Conservation (phyloP, 2,797 vertebrate species). For the Nannoperca australis region DNA sequence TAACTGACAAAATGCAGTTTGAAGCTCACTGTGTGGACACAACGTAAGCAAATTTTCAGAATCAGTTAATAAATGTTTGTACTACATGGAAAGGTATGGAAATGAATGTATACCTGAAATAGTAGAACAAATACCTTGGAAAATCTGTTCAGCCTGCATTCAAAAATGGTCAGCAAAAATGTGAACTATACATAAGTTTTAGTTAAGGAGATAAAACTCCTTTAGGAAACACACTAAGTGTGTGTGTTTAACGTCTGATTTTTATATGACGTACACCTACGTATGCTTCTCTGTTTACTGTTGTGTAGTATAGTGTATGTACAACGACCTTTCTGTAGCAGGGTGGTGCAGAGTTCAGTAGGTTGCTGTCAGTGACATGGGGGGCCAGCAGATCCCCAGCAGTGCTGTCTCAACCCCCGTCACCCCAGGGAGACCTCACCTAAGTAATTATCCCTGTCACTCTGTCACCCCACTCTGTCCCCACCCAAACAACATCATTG, state of each 20-base stretch:
- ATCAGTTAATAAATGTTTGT: background rate
- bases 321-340: constrained; percentile 59
- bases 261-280: constrained; percentile 31
- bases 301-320: constrained; percentile 44
- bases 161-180: background rate
- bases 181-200: background rate
- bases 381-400: constrained; percentile 34
- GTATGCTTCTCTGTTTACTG: constrained; percentile 19
- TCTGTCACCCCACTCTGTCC: constrained; percentile 63
- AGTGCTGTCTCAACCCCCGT: constrained; percentile 41
- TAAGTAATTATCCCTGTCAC: constrained; percentile 79
- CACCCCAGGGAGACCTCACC: constrained; percentile 71
- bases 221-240: background rate
- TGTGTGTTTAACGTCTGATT: constrained; percentile 15
- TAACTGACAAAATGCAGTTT: background rate
- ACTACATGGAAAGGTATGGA: background rate
- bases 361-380: constrained; percentile 71
- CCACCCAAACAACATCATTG: constrained; percentile 72
- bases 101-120: background rate
- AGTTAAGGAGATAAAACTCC: background rate
- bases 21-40: background rate
- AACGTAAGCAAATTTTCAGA: background rate
- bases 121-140: background rate
- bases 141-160: background rate
- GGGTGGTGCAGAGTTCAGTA: constrained; percentile 55